Percentiles rank a stretch among this genome's conserved stretches.
These are phyloP conservation scores for Melanotus villosus DNA, from an alignment of 2,888 invertebrate genomes.

Conservation along the genomic window DNA sequence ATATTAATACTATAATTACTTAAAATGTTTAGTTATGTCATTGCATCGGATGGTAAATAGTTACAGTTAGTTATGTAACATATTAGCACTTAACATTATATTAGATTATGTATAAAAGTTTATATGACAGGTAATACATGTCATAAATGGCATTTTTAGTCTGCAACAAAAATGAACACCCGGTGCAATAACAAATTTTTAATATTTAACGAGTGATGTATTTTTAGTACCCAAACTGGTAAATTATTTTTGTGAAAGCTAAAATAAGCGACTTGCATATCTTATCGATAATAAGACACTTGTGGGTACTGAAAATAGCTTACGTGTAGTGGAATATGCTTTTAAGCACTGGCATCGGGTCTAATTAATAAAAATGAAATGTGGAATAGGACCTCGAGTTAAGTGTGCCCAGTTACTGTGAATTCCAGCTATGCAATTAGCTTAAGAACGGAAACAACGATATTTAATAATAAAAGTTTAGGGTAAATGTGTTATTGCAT, in stretches of 20 bases:
- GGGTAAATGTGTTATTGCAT: conserved; percentile 55
- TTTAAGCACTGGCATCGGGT: conserved; percentile 46
- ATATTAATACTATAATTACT: conserved; percentile 41
- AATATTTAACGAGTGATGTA: conserved; percentile 31
- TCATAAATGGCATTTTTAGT: too few species aligned
- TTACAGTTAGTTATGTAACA: conserved; percentile 18
- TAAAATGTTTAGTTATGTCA: conserved; percentile 44
- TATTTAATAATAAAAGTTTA: conserved; percentile 44
- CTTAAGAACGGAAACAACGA: conserved; percentile 40
- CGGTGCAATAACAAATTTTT: conserved; percentile 37
- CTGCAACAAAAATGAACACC: conserved; percentile 25
- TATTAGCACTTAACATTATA: conserved; percentile 17
- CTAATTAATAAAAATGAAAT: conserved; percentile 23
- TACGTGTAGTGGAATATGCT: conserved; percentile 41
- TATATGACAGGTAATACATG: conserved; percentile 11
- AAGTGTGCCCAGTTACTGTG: conserved; percentile 46
- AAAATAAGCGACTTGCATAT: conserved; percentile 40
- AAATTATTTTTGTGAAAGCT: conserved; percentile 40
- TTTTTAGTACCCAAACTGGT: conserved; percentile 39
- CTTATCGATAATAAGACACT: conserved; percentile 29
- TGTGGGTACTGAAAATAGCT: conserved; percentile 38
- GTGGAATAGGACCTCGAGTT: conserved; percentile 16
- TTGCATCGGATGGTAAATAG: conserved; percentile 48
- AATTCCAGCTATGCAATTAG: conserved; percentile 48
- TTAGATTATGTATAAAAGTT: conserved; percentile 15